These are phyloP conservation scores for Hystrix brachyura DNA, from an alignment of 2,113 vertebrate species.

Conservation along the genomic window DNA sequence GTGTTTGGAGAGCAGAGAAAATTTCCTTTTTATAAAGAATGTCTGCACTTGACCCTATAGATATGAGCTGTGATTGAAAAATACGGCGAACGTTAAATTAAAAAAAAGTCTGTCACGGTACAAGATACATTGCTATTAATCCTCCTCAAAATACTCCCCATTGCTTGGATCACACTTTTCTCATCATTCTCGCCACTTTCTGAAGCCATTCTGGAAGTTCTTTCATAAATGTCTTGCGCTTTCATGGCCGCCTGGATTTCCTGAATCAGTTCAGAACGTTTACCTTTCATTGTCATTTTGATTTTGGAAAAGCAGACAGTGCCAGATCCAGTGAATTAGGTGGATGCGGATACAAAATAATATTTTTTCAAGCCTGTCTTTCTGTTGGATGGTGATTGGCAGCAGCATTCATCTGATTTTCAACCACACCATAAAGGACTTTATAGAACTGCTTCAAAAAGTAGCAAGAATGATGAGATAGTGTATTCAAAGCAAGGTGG, in stretches of 20 bases:
- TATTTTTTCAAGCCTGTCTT: not conserved
- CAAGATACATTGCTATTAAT: not conserved
- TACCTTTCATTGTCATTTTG: not conserved
- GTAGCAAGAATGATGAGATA: not conserved
- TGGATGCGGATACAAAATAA: not conserved
- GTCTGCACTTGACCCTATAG: not conserved
- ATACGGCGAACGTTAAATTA: not conserved
- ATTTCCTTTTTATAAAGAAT: slow-evolving; percentile 48
- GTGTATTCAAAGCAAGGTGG: not conserved
- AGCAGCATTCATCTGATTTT: not conserved
- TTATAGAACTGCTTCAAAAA: not conserved
- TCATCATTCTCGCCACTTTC: not conserved
- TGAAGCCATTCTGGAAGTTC: not conserved
- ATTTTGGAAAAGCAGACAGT: not conserved
- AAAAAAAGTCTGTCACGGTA: not conserved
- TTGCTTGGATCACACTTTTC: not conserved
- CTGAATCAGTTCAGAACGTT: not conserved
- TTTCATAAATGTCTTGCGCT: not conserved
- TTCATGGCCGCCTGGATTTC: not conserved
- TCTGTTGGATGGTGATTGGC: not conserved
- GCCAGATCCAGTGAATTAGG: not conserved
- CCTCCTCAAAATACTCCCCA: not conserved
- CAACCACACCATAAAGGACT: not conserved
- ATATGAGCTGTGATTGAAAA: not conserved
- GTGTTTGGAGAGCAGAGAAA: not conserved